Base-by-base conservation (phyloP, 92 coral and sea anemone species). In the Pocillopora meandrina region DNA sequence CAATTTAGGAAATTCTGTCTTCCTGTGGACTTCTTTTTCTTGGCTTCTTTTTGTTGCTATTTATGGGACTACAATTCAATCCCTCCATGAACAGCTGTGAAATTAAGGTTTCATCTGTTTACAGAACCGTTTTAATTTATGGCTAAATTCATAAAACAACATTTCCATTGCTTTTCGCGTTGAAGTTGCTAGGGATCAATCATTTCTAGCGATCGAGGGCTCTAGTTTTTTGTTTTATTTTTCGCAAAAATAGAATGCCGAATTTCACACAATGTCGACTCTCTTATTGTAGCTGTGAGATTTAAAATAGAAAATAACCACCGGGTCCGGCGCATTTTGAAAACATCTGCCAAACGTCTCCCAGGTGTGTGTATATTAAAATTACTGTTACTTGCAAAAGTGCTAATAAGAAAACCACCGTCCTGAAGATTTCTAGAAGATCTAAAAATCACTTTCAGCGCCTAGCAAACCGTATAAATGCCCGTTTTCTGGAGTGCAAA, bases 361-460 rank as follows among this genome's bases (percentile, higher is more conserved):
- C 97, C 97, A 93, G 97, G 97, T 91, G 97, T 91, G 92, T 91
- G 92, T 93, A 87, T 93, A 88, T 92, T 90, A 82, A 86, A 90
- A 90, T 84, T 84, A 84, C 88, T 84, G 88, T 84, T 84, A 84
- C 88, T 84, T 75, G 82, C 88, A 84, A 84, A 76, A 84, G 83
- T 76, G 88, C 82, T 76, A 84, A 84, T 84, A 84, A 66, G 82
- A 77, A 75, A 84, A 84, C 35, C 69, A 64, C 80, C 63, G 21
- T 23, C 52, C 56, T 61, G 87, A 71, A 75, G 88, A 84, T 84
- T 84, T 84, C 59, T 56, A 17, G 67, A 76, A 76, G 49, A 42
- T 69, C 56, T 16, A 31, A 77, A 84, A 83, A 42, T 18, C 72
- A 18, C 47, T 49, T 36, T 76, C 16, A 20, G 75, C n/a, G 71